Base-by-base conservation (phyloP, 2,797 vertebrate genomes). In the Thamnophis elegans region DNA sequence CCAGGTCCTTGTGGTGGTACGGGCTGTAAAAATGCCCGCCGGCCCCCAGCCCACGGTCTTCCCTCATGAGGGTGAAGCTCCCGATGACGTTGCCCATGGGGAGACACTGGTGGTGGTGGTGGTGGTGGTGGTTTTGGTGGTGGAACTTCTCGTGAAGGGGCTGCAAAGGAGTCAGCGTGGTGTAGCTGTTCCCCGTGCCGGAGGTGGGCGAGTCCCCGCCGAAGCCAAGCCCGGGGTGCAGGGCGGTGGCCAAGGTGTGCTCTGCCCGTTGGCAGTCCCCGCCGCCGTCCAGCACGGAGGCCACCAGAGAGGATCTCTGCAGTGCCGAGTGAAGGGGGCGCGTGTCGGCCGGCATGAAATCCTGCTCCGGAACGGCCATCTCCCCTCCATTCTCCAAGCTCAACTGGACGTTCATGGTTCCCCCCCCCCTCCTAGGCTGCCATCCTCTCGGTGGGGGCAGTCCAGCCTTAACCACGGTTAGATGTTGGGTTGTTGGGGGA, bases 141-240 rank as follows among this genome's bases (percentile, higher is more conserved):
- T 98, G 98, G 95, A 98, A 98, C 96, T 98, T 98, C 96, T 98
- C 98, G 0, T 98, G 98, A 5, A 98, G 98, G 4, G 98, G 98
- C 96, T 98, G 98, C 92, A 98, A 93, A 0, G 98, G 98, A 1
- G 98, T 98, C 95, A 98, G 95, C 4, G 98, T 98, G 96, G 98
- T 98, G 96, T 98, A 98, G 95, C 98, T 98, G 96, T 97, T 98
- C 68, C 98, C 97, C 0, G 97, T 95, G 92, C 97, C 96, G 59
- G 97, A 97, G 59, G 97, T 97, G 28, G 98, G 98, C 22, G 98
- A 98, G 93, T 98, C 98, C 26, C 98, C 98, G 6, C 98, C 97
- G 92, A 98, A 98, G 85, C 98, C 98, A 91, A 98, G 95, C 0
- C 98, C 97, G 0, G 94, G 95, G 86, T 96, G 96, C 28, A 96